Evolutionary conservation across 2,888 invertebrate genomes (phyloP).

Genomic region (Candidula unifasciata): DNA sequence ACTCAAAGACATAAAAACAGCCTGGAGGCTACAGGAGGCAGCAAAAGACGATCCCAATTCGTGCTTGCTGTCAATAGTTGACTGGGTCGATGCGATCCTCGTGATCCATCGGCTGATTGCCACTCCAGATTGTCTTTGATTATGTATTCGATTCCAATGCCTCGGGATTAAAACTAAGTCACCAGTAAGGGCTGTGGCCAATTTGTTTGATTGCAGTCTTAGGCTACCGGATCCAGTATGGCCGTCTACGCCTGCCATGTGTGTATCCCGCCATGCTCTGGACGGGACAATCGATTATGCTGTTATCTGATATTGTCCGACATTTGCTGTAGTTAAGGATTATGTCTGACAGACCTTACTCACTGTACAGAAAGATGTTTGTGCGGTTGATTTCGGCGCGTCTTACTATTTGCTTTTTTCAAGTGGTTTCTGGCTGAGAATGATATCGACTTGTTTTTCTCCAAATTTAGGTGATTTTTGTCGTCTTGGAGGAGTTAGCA

Average conservation of each 20-base stretch:
- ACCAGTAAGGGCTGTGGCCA: slow-evolving; percentile 36
- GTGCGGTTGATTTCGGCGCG: not conserved
- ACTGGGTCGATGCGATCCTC: slow-evolving; percentile 31
- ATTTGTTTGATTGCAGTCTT: slow-evolving; percentile 47
- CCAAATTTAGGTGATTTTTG: too few species aligned
- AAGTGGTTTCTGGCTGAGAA: too few species aligned
- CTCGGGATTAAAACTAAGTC: slow-evolving; percentile 32
- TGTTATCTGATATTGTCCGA: slow-evolving; percentile 17
- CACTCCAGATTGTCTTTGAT: slow-evolving; percentile 35
- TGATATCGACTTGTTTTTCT: too few species aligned
- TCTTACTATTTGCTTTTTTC: too few species aligned
- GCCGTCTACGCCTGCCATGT: not conserved
- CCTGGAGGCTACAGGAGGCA: not conserved
- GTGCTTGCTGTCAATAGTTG: slow-evolving; percentile 28
- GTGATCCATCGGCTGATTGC: slow-evolving; percentile 48
- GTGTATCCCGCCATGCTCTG: slow-evolving; percentile 10
- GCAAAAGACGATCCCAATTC: not conserved
- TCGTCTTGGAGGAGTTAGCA: too few species aligned
- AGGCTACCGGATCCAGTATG: slow-evolving; percentile 19
- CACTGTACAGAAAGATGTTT: too few species aligned
- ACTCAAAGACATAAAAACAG: not conserved
- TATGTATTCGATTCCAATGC: slow-evolving; percentile 45
- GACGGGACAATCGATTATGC: slow-evolving; percentile 22
- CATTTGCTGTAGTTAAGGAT: not conserved
- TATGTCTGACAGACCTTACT: too few species aligned